phyloP scores from a whole-genome alignment of 2,797 vertebrate species.

The Poeciliopsis gracilis region DNA sequence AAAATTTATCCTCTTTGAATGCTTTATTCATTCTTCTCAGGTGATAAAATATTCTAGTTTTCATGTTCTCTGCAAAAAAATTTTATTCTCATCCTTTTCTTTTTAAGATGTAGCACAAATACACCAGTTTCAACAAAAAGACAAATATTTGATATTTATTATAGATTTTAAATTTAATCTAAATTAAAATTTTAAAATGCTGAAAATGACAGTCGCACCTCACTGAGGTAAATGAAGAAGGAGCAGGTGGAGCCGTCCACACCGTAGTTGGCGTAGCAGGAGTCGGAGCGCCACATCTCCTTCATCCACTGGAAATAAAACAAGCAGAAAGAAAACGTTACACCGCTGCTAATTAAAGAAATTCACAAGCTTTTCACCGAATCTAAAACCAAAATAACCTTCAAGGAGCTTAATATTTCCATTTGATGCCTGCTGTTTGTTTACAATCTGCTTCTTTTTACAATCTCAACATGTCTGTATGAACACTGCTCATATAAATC shows the following conservation, averaged over 20 bases:
- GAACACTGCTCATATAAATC: neutral
- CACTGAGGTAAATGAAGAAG: slow-evolving; percentile 99
- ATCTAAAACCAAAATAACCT: neutral
- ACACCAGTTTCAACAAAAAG: neutral
- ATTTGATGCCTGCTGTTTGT: neutral
- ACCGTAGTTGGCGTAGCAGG: slow-evolving; percentile 93
- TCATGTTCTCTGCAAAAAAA: neutral
- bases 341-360: neutral
- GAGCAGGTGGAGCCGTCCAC: slow-evolving; percentile 98
- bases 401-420: neutral
- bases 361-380: neutral
- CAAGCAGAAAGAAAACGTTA: slow-evolving; percentile 15
- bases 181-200: too few relatives aligned
- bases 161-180: neutral
- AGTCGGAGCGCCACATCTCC: slow-evolving; percentile 98
- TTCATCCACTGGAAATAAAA: slow-evolving; percentile 93
- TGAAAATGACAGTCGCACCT: slow-evolving; percentile 82
- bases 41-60: slow-evolving; percentile 7
- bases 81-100: neutral
- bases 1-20: slow-evolving; percentile 38
- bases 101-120: neutral
- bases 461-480: too few relatives aligned
- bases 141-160: neutral
- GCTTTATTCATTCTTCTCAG: slow-evolving; percentile 23
- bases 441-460: neutral